Evolutionary conservation across 2,113 vertebrate genomes (phyloP), one percentile per base, ranked within the genome.

Genomic region (Sphaerodactylus townsendi): DNA sequence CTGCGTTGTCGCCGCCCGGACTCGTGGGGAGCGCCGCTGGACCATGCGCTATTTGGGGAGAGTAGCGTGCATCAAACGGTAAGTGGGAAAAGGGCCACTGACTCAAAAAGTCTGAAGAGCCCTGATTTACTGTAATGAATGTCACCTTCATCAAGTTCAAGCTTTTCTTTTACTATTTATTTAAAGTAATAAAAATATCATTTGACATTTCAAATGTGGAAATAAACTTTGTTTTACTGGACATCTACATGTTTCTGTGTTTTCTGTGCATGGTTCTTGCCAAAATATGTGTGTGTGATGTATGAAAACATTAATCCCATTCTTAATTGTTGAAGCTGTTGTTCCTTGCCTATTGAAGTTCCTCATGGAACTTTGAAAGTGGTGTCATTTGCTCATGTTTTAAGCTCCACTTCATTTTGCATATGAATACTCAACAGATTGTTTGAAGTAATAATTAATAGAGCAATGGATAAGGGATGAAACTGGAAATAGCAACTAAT

Each of bases 401-500:
- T n/a, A 93, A 85, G 44, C 53, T 46, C 92, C 79, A 14, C 71
- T 86, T 89, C 81, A 85, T 95, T 71, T 96, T 95, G 76, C 93
- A 93, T 91, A 87, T 92, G 92, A 94, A 94, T 95, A 84, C 62
- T 83, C 82, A 90, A 68, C 15, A 1, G 79, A 86, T 92, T 95
- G 87, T 88, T 76, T 93, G 89, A 93, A 93, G 89, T 92, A 93
- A 93, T 90, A 93, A 90, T 95, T 95, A 94, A 80, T 82, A 88
- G 84, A 78, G 92, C 87, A 94, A 82, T 84, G n/a, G 62, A 82
- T 88, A 91, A 93, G 95, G 86, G 64, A 86, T 59, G 87, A 86
- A 89, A 85, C 73, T 92, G 79, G 86, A 93, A 87, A 89, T 81
- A 73, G 35, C 87, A 88, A 70, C 72, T 64, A 93, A 93, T 91